Evolutionary conservation across 2,113 vertebrate species (phyloP), one percentile per base, ranked within the genome.

Genomic region (Sebastes schlegelii): DNA sequence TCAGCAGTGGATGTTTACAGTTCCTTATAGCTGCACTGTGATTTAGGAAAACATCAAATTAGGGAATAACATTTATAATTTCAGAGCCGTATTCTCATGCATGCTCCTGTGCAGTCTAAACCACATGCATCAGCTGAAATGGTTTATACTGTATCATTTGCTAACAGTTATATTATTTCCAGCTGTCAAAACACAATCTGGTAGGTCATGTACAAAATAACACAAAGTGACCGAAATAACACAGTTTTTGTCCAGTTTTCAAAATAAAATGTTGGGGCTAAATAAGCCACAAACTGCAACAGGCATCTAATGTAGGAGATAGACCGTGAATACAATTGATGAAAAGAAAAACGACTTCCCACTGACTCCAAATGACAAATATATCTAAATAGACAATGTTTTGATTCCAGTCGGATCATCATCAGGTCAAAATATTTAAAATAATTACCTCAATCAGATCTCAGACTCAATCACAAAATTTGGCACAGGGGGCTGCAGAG

Each of bases 11-110:
- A 73, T 55, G 16, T 57, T 73, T 48, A 65, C 46, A 48, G 21
- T 2, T 46, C 42, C 42, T 48, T 21, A 21, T 0, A 58, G 40
- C 34, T 49, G 57, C 57, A 69, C 54, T 69, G 46, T 61, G 26
- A 70, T 62, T 70, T 51, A 46, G 21, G 19, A 45, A 60, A 66
- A 74, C 40, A 48, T 72, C 55, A 65, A 60, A 66, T 81, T 74
- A 72, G 21, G 16, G 68, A 40, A 51, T 58, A 55, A 66, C 19
- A 7, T 65, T 43, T 60, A 60, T 43, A 42, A 66, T 81, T 81
- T 74, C 54, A 52, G 58, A 71, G 34, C 21, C 6, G 34, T n/a
- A 19, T 17, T 62, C n/a, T 71, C n/a, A 11, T 45, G 10, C 26
- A 21, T 48, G 52, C 42, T 9, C 60, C 48, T 64, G 19, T 66